A percentile compares a stretch with the other conserved stretches of the same genome.
Evolutionary conservation across 2,113 vertebrate genomes (phyloP).

Genomic region (Pelusios castaneus): DNA sequence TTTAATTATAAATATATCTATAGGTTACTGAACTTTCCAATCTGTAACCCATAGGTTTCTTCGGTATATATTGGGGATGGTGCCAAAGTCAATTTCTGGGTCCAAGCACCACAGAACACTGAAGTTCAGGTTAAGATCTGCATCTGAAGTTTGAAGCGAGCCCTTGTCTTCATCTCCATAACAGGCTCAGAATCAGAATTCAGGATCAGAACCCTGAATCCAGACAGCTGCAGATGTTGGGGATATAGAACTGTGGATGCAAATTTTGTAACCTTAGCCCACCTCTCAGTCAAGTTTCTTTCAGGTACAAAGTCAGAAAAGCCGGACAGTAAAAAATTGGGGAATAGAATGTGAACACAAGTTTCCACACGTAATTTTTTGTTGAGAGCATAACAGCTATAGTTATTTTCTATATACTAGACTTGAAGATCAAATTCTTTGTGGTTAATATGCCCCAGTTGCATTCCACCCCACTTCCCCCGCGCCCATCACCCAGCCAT

Average conservation of each 20-base stretch:
- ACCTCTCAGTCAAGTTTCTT: background rate
- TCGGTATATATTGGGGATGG: background rate
- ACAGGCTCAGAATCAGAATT: background rate
- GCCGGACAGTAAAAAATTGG: background rate
- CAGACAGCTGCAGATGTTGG: background rate
- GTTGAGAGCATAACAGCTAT: constrained; percentile 7
- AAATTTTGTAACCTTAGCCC: background rate
- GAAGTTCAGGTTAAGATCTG: background rate
- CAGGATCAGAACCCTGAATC: background rate
- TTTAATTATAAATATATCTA: background rate
- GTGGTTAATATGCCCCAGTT: background rate
- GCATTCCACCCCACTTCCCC: background rate
- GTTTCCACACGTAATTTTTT: background rate
- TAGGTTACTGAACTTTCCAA: background rate
- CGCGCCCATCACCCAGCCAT: background rate
- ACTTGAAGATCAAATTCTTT: constrained; percentile 39
- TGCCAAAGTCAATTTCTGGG: background rate
- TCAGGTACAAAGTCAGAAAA: background rate
- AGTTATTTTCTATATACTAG: constrained; percentile 21
- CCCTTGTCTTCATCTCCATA: background rate
- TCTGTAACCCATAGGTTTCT: background rate
- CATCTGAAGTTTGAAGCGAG: background rate
- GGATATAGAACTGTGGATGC: background rate
- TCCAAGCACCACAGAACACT: background rate
- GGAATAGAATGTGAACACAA: background rate